Evolutionary conservation across 1,140 invertebrate species (phyloP), one percentile per base, ranked within the genome.

Genomic region (Achroia grisella): DNA sequence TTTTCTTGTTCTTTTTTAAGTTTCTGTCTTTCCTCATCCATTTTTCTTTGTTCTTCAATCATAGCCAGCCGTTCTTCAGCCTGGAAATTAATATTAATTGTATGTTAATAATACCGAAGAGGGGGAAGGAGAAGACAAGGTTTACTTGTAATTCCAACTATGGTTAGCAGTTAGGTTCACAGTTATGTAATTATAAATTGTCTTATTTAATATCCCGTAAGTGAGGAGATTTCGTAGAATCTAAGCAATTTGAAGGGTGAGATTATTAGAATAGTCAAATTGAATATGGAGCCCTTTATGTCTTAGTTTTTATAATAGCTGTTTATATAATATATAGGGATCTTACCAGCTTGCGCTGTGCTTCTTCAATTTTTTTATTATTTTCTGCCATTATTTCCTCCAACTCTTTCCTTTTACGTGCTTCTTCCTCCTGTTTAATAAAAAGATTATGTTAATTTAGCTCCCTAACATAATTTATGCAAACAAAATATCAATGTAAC

Each of bases 371-470:
- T 89, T 98, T 98, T 87, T 90, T 92, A 89, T 98, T 97, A 89
- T 98, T 98, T 89, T 98, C 96, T 69, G 96, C 95, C 92, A 98
- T 93, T 85, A 98, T 98, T 86, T 91, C 91, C 88, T 98, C 96
- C 66, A 98, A 89, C 87, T 97, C 95, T 90, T 96, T 93, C 61
- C 96, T 91, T 88, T 98, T 97, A 87, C 93, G 92, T 87, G 90
- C 91, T 89, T 98, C 97, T 91, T 97, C 96, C 89, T 97, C 96
- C 97, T 98, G 91, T 89, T 62, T 78, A 71, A 86, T 72, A 78
- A 73, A 83, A 81, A 71, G 50, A 47, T 48, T 29, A 71, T 71
- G 62, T 86, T 77, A 83, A 71, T 47, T 36, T 5, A 15, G 15
- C 34, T n/a, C 33, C 44, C 29, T 30, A 10, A 45, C 17, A n/a